Conservation (phyloP, 2,888 invertebrate species). For the Nipponacmea schrenckii region DNA sequence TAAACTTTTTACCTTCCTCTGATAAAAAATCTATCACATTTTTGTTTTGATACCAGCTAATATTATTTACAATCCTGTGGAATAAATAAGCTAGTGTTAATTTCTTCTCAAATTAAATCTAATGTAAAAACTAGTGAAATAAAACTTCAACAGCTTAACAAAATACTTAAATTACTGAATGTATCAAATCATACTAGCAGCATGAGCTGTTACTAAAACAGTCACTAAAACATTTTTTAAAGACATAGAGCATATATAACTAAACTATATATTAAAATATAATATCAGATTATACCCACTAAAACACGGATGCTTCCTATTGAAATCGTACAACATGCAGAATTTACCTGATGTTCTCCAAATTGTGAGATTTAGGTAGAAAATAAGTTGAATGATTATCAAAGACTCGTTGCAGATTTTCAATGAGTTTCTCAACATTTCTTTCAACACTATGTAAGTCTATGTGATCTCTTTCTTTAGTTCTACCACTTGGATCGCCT, state of each 20-base stretch:
- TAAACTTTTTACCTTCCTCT: conserved; percentile 82
- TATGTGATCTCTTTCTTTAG: conserved; percentile 70
- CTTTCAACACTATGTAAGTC: conserved; percentile 73
- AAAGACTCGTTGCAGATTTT: conserved; percentile 82
- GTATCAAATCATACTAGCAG: no score
- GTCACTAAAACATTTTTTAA: no score
- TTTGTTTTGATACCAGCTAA: conserved; percentile 84
- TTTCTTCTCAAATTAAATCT: no score
- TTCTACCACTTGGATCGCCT: conserved; percentile 92
- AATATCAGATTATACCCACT: conserved; percentile 23
- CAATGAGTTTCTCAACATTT: conserved; percentile 76
- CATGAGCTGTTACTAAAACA: no score
- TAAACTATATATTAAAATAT: no score
- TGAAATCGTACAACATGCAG: no score
- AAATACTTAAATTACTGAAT: no score
- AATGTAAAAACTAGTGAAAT: conserved; percentile 23
- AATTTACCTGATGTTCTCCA: conserved; percentile 72
- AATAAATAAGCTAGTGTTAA: conserved; percentile 6
- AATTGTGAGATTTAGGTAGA: conserved; percentile 73
- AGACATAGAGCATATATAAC: no score
- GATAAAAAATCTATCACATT: conserved; percentile 84
- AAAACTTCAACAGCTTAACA: no score
- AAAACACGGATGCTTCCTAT: no score
- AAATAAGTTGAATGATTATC: conserved; percentile 84
- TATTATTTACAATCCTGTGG: conserved; percentile 86